Conservation (phyloP, 2,888 invertebrate genomes). For the Itoplectis maculator region DNA sequence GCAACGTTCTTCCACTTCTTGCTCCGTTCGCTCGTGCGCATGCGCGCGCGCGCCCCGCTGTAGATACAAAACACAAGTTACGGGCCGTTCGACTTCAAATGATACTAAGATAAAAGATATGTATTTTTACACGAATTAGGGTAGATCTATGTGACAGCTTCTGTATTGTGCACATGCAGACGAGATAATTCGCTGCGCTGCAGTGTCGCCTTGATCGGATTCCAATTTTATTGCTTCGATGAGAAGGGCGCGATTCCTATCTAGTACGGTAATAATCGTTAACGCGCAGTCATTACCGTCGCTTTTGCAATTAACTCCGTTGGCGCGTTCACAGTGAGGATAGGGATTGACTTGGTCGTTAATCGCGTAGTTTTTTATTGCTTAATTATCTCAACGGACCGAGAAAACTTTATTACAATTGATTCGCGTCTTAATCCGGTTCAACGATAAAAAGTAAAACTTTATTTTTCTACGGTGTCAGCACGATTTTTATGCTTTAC, state of each 20-base stretch:
- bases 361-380: not conserved
- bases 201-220: not conserved
- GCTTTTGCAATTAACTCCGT: not conserved
- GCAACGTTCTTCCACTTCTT: constrained; percentile 40
- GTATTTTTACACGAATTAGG: too few species aligned
- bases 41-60: not conserved
- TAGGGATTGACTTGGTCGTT: not conserved
- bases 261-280: not conserved
- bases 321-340: not conserved
- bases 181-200: not conserved
- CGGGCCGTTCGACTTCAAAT: not conserved
- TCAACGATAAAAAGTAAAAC: too few species aligned
- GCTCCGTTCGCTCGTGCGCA: not conserved
- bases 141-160: not conserved
- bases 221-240: constrained; percentile 10
- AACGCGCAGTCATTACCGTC: constrained; percentile 6
- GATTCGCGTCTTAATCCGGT: too few species aligned
- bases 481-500: too few species aligned
- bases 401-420: too few species aligned
- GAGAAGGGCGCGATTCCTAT: not conserved
- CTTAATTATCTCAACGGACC: too few species aligned
- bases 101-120: too few species aligned
- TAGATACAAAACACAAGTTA: not conserved
- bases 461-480: too few species aligned
- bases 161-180: not conserved